Conservation (phyloP, 2,113 vertebrate species). For the Cnemophilus loriae region DNA sequence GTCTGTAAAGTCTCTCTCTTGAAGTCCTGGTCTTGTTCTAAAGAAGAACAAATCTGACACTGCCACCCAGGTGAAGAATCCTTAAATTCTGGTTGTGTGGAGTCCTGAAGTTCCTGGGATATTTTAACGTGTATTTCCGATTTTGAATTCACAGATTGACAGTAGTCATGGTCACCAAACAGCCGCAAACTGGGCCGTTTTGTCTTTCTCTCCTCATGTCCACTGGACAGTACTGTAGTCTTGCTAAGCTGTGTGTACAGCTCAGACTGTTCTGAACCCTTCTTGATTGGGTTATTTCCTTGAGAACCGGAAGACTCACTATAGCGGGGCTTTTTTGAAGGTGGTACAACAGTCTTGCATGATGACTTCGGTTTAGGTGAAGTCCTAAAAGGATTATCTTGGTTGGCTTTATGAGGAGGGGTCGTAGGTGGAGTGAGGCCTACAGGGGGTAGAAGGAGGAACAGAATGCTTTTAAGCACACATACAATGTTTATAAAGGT, state of each 20-base stretch:
- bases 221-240: conserved; percentile 79
- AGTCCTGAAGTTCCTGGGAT: conserved; percentile 83
- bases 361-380: conserved; percentile 94
- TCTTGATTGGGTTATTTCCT: conserved; percentile 80
- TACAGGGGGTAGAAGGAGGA: conserved; percentile 57
- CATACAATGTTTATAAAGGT: not conserved
- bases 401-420: conserved; percentile 99
- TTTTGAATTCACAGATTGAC: conserved; percentile 89
- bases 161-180: conserved; percentile 98
- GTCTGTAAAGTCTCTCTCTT: conserved; percentile 75
- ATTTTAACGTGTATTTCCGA: conserved; percentile 78
- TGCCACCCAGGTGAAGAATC: conserved; percentile 82
- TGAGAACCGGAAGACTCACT: conserved; percentile 82
- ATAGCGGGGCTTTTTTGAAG: conserved; percentile 87
- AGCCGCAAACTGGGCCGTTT: conserved; percentile 83
- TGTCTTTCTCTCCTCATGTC: conserved; percentile 82
- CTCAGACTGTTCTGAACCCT: conserved; percentile 90
- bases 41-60: conserved; percentile 77
- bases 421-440: conserved; percentile 99
- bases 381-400: conserved; percentile 97
- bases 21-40: conserved; percentile 73
- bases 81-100: conserved; percentile 84
- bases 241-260: conserved; percentile 93
- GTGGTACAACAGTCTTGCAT: conserved; percentile 88
- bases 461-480: conserved; percentile 39